These are phyloP conservation scores for Willisornis vidua DNA, from an alignment of 2,113 vertebrate species.

Conservation along the genomic window DNA sequence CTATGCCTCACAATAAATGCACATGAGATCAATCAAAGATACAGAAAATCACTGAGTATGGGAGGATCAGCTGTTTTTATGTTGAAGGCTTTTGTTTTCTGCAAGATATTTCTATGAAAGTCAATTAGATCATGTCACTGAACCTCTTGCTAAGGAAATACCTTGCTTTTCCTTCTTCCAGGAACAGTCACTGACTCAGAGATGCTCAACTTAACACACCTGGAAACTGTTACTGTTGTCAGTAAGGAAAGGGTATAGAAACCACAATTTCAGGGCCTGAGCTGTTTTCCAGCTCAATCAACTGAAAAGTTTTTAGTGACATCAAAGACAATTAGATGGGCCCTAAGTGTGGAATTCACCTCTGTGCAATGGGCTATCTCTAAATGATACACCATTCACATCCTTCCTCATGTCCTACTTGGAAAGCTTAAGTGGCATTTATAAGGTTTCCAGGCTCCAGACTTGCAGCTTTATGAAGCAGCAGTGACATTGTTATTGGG, in stretches of 20 bases:
- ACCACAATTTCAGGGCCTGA: neutral
- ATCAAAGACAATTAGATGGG: neutral
- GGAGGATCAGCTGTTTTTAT: neutral
- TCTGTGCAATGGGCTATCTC: neutral
- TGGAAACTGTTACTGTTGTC: neutral
- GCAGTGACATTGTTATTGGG: rapidly evolving
- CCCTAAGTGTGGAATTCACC: neutral
- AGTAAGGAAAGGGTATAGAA: neutral
- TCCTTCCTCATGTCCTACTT: neutral
- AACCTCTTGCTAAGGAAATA: neutral
- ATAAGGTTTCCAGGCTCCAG: neutral
- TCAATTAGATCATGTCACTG: neutral
- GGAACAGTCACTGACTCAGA: neutral
- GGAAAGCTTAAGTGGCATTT: neutral
- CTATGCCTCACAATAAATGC: neutral
- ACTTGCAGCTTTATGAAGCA: neutral
- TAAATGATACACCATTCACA: neutral
- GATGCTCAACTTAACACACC: neutral
- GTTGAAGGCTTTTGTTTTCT: neutral
- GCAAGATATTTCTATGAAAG: neutral
- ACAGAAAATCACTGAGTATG: neutral
- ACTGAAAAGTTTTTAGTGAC: neutral
- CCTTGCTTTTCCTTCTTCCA: neutral
- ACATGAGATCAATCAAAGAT: neutral
- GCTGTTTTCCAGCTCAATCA: neutral